These are phyloP conservation scores for Gallinago media DNA, from an alignment of 2,113 vertebrate species.

Conservation along the genomic window DNA sequence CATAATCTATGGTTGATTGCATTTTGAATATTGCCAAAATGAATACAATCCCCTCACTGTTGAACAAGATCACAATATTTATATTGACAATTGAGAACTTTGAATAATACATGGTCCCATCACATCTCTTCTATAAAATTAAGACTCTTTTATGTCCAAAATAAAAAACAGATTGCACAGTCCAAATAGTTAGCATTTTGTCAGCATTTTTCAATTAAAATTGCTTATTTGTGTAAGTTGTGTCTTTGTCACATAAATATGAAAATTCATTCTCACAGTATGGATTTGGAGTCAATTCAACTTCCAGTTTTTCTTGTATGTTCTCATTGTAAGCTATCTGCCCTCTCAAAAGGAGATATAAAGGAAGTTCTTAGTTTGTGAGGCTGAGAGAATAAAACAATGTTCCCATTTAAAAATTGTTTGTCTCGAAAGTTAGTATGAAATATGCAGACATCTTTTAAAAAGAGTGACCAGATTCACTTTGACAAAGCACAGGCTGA, in stretches of 20 bases:
- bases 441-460: background rate
- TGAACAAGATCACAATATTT: conserved; percentile 62
- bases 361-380: background rate
- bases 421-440: background rate
- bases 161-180: conserved; percentile 31
- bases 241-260: conserved; percentile 2
- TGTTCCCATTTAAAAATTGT: background rate
- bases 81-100: conserved; percentile 38
- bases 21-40: conserved; percentile 56
- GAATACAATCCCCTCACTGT: conserved; percentile 52
- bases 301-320: background rate
- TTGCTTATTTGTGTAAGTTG: conserved; percentile 18
- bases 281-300: background rate
- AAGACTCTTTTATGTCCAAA: conserved; percentile 26
- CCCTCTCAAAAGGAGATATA: background rate
- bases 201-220: conserved; percentile 51
- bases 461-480: background rate
- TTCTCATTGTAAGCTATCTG: background rate
- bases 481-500: background rate
- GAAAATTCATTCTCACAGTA: conserved; percentile 28
- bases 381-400: background rate
- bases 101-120: conserved; percentile 22
- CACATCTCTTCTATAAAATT: background rate
- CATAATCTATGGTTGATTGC: conserved; percentile 58
- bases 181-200: conserved; percentile 17